Base-by-base conservation (phyloP, 2,888 invertebrate genomes). In the Cerastis rubricosa region DNA sequence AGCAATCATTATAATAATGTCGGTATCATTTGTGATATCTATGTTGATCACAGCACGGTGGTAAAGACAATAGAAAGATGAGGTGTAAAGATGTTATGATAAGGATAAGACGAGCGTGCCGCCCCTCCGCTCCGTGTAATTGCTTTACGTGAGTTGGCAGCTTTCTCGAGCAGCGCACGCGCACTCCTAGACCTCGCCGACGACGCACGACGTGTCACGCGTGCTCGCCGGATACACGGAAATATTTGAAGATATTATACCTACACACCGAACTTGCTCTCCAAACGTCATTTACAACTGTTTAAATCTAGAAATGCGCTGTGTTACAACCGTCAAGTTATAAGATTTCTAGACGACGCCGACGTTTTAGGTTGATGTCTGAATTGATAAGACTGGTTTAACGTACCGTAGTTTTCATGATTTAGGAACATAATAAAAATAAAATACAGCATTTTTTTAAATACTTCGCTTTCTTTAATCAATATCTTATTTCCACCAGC, bases 101-200 rank as follows among this genome's bases (percentile, higher is more conserved):
- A 87, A 86, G 84, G 85, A 88, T 87, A 85, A 87, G 85, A 80
- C 82, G 84, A 87, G 80, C 86, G 83, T 74, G 78, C 78, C 74
- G 76, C 83, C 74, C 70, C 72, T 66, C 69, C 59, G 65, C 66
- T 75, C 29, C 79, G 67, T 66, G 81, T 90, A 92, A 93, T 92
- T 92, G 89, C 90, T 91, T 89, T 84, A 89, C 90, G 90, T 93
- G 93, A 92, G 91, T 90, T 78, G 78, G 89, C 92, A 85, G 88
- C 90, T 93, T 93, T 92, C 91, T 84, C 90, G 84, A 76, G 69
- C 76, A 47, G 71, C 80, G 84, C 86, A 86, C 80, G 85, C 84
- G 85, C 86, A 69, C 70, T 74, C 71, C 80, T 76, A 83, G 70
- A 83, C 85, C 67, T 80, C 61, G n/a, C 49, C 72, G 57, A 17